Evolutionary conservation across 2,797 vertebrate species (phyloP), one percentile per base, ranked within the genome.

Genomic region (Chelidonichthys spinosus): DNA sequence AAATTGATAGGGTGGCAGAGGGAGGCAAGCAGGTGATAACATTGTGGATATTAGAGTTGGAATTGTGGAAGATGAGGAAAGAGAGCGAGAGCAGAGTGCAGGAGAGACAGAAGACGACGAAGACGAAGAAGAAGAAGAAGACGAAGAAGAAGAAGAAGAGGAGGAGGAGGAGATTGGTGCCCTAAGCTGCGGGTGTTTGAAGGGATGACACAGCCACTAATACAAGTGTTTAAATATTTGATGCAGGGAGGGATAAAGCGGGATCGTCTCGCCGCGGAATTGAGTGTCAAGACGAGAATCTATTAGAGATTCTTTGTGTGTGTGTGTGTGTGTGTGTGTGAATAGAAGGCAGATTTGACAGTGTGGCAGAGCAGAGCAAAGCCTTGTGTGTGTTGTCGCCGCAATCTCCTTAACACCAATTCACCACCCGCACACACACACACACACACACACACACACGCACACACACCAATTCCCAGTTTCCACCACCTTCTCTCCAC

Each of bases 151-250:
- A 53, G 52, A 54, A 59, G 67, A 47, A 39, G 40, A 69, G 6
- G 54, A 53, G 32, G 55, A 11, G 44, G 44, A 54, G 62, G 87
- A 95, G 94, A 94, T 94, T 92, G 93, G 90, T 87, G 92, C 93
- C 94, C 91, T 97, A 96, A 97, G 97, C 97, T 93, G 89, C 74
- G 88, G 92, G 90, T 93, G 89, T 91, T 89, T 94, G 93, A 94
- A 90, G 93, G 92, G 93, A 95, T 95, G 94, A 94, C 94, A 95
- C 93, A 89, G 91, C 90, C 96, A 95, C 97, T 99, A 98, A 99
- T 99, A 97, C 97, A 95, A 97, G 97, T 97, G 97, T 99, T 99
- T 99, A 99, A 95, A 99, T 99, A 99, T 99, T 99, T 99, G 97
- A 99, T 99, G 97, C 96, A 94, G 96, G 95, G 96, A 96, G 95